Evolutionary conservation across 64 coral and sea anemone species (phyloP).

Genomic region (Astreopora myriophthalma): DNA sequence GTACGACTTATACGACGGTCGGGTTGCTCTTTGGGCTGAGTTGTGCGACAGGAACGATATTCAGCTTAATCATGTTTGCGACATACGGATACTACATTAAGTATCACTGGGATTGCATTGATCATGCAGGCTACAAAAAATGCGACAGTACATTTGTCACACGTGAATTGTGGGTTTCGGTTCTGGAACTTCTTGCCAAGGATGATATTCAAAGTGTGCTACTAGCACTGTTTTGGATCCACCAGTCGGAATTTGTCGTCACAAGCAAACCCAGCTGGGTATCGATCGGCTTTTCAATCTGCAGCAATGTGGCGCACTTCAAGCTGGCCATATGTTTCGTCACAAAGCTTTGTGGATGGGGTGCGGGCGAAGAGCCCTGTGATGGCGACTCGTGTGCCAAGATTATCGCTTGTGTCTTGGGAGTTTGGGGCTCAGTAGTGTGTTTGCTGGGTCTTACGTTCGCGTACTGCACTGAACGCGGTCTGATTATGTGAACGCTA

Average conservation of each 20-base stretch:
- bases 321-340: not conserved
- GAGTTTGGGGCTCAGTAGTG: too few species aligned
- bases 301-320: not conserved
- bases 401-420: too few species aligned
- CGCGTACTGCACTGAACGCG: too few species aligned
- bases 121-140: not conserved
- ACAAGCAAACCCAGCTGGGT: not conserved
- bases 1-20: too few species aligned
- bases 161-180: not conserved
- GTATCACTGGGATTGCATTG: not conserved
- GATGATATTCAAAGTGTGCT: not conserved
- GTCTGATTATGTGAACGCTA: too few species aligned
- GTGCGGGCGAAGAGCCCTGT: not conserved
- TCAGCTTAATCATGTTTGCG: not conserved
- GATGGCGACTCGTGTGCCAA: too few species aligned
- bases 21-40: not conserved
- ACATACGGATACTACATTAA: not conserved
- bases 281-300: not conserved
- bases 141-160: not conserved
- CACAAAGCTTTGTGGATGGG: not conserved
- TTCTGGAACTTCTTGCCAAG: not conserved
- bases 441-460: too few species aligned
- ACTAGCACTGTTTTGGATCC: not conserved
- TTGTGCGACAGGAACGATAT: not conserved
- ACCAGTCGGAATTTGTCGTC: not conserved